Conservation (phyloP, 2,888 invertebrate genomes). For the Villa cingulata region DNA sequence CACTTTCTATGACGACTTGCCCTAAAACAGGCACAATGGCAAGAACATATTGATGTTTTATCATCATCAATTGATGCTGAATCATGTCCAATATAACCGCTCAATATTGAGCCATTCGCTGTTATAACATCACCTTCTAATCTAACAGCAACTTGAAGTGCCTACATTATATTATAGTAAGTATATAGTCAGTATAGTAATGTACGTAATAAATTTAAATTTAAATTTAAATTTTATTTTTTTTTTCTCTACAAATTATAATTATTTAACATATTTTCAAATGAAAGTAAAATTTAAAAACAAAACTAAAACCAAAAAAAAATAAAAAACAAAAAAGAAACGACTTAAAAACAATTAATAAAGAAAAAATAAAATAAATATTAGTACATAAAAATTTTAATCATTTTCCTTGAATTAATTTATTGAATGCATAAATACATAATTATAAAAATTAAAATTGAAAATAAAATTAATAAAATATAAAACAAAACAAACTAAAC, state of each 20-base stretch:
- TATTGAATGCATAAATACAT: too few species aligned
- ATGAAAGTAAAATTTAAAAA: too few species aligned
- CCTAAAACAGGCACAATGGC: conserved; percentile 37
- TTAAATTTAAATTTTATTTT: too few species aligned
- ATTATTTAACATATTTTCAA: too few species aligned
- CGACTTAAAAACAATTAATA: background rate
- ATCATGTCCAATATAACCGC: conserved; percentile 44
- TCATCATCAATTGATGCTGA: conserved; percentile 31
- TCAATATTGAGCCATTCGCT: conserved; percentile 78
- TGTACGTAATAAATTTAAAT: conserved; percentile 1
- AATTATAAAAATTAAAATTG: too few species aligned
- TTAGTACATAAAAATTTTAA: too few species aligned
- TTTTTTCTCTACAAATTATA: too few species aligned
- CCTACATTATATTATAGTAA: conserved; percentile 42
- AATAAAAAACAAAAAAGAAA: too few species aligned
- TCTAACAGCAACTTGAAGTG: conserved; percentile 86
- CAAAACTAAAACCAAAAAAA: too few species aligned
- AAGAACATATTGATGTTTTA: conserved; percentile 36
- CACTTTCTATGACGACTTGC: conserved; percentile 36
- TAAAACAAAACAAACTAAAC: too few species aligned
- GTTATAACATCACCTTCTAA: conserved; percentile 96
- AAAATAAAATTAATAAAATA: too few species aligned
- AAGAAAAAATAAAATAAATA: background rate
- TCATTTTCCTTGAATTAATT: too few species aligned
- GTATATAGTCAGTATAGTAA: background rate